Evolutionary conservation across 2,888 invertebrate species (phyloP).

Genomic region (Drosophila formosana): DNA sequence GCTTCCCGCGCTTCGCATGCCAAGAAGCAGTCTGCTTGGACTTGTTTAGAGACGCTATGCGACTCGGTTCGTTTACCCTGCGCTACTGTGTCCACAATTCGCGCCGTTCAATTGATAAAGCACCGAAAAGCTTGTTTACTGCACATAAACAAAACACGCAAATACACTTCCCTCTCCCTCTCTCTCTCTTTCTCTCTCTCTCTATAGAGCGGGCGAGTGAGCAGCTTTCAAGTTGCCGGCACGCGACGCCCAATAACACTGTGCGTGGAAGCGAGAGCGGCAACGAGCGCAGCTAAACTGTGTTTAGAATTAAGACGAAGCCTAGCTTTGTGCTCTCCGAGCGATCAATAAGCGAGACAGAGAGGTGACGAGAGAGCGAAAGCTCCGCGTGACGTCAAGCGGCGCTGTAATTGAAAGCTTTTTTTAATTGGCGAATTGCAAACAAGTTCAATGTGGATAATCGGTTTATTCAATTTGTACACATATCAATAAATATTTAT

Average conservation of each 20-base stretch:
- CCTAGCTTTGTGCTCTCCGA: not conserved
- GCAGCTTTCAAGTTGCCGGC: not conserved
- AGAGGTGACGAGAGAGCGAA: not conserved
- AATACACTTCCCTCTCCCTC: not conserved
- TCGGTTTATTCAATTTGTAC: constrained; percentile 51
- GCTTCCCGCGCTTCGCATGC: not conserved
- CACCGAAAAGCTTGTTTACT: constrained; percentile 44
- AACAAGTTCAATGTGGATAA: constrained; percentile 24
- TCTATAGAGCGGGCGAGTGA: not conserved
- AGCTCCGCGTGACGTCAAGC: constrained; percentile 11
- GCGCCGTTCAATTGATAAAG: constrained; percentile 69
- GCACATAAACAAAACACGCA: constrained; percentile 21
- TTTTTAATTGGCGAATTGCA: not conserved
- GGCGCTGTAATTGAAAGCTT: constrained; percentile 10
- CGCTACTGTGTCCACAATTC: constrained; percentile 42
- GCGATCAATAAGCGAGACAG: not conserved
- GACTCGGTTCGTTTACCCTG: constrained; percentile 33
- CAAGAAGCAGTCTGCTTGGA: not conserved
- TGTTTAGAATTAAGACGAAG: constrained; percentile 19
- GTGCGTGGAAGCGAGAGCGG: not conserved
- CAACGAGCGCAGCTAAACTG: not conserved
- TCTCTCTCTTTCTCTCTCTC: not conserved
- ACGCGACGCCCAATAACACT: not conserved
- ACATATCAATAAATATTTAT: constrained; percentile 43
- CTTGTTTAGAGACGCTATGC: constrained; percentile 5